A percentile compares a stretch with the other conserved stretches of the same genome.
Conservation (phyloP, 2,797 vertebrate species). For the Gymnothorax javanicus region DNA sequence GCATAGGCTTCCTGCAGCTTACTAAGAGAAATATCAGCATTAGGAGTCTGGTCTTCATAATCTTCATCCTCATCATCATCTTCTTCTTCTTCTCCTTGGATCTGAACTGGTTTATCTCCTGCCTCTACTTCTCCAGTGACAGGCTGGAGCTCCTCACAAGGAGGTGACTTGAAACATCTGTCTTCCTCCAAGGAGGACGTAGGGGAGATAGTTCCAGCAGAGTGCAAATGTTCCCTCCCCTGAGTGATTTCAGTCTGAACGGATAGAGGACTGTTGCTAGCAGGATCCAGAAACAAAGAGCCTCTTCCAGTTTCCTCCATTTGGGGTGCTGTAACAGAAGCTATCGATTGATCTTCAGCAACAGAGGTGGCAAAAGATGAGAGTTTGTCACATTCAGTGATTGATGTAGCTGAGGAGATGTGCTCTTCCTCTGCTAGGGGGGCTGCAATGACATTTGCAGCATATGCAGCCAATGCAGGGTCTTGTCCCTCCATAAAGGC, state of each 20-base stretch:
- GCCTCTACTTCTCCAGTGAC: slow-evolving; percentile 71
- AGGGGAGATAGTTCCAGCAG: slow-evolving; percentile 92
- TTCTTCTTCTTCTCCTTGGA: slow-evolving; percentile 59
- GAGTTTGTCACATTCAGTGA: slow-evolving; percentile 95
- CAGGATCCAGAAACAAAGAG: slow-evolving; percentile 79
- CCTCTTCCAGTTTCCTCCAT: slow-evolving; percentile 88
- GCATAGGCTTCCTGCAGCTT: slow-evolving; percentile 77
- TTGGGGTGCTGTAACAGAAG: slow-evolving; percentile 81
- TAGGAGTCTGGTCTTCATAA: slow-evolving; percentile 79
- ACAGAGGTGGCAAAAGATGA: slow-evolving; percentile 94
- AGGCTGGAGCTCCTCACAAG: slow-evolving; percentile 80
- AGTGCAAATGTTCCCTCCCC: slow-evolving; percentile 84
- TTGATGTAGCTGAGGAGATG: slow-evolving; percentile 94
- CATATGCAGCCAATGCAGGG: slow-evolving; percentile 80
- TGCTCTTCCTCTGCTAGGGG: slow-evolving; percentile 97
- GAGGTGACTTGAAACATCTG: slow-evolving; percentile 87
- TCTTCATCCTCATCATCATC: slow-evolving; percentile 75
- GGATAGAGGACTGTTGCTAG: slow-evolving; percentile 77
- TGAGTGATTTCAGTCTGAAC: slow-evolving; percentile 80
- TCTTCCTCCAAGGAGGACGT: slow-evolving; percentile 94
- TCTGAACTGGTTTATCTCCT: slow-evolving; percentile 58
- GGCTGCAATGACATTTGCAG: slow-evolving; percentile 89
- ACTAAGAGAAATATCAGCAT: slow-evolving; percentile 77
- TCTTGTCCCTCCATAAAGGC: slow-evolving; percentile 76
- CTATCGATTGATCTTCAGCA: slow-evolving; percentile 90